Base-by-base conservation (phyloP, 2,113 vertebrate genomes). In the Megaleporinus macrocephalus region DNA sequence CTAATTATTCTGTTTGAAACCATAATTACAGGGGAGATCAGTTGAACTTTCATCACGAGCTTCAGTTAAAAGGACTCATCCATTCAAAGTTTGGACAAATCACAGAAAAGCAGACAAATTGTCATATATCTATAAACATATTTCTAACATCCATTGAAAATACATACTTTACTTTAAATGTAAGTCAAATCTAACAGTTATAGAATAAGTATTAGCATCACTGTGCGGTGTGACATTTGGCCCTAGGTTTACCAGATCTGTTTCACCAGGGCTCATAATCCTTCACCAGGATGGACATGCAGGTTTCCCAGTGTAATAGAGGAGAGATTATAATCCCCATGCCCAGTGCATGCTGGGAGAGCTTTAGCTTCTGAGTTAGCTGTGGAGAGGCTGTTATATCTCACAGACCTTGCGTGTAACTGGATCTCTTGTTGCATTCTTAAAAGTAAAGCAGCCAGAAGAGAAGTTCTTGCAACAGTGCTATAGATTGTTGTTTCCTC, bases 1-100 rank as follows among this genome's bases (percentile, higher is more conserved):
- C 79, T 70, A 81, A 72, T 20, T 44, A 63, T 71, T 79, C 65
- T 62, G 69, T 63, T 13, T 70, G 74, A 81, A 55, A 44, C 74
- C 73, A 27, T 82, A 82, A 85, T 85, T 82, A 85, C 47, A 82
- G 29, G 41, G 15, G 55, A 51, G 75, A 44, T 44, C 41, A 44
- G 41, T 11, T 44, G 41, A 44, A 9, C 41, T 44, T 44, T 9
- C 41, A 44, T 44, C 41, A 44, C 9, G 33, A 36, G 33, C 33
- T 1, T 44, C 41, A 9, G 5, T 44, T 9, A 44, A 44, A 11
- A 44, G 9, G 41, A 44, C 11, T 4, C 41, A 44, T 44, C 10
- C 10, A 44, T 9, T 44, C 41, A 44, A 9, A 44, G 9, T 11
- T 4, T 7, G 41, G 41, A 44, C 41, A 44, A 44, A 44, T 44